phyloP scores from a whole-genome alignment of 2,888 invertebrate genomes.

The Drosophila affinis region DNA sequence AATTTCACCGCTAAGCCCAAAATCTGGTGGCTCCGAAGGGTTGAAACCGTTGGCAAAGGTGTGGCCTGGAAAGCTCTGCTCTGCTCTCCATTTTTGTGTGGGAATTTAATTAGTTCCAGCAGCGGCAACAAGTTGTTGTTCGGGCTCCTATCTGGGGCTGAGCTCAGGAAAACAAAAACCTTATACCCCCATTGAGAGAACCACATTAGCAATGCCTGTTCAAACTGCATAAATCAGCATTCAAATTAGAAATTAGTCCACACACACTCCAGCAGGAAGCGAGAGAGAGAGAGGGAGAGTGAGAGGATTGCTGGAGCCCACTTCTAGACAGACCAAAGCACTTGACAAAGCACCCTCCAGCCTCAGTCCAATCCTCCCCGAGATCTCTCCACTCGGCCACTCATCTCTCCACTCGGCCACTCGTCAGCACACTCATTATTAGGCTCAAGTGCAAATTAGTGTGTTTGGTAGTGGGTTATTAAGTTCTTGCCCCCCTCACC shows the following conservation, averaged over 20 bases:
- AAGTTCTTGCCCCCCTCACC: constrained; percentile 48
- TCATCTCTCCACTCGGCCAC: constrained; percentile 44
- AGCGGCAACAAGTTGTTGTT: constrained; percentile 21
- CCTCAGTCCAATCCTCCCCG: neutral
- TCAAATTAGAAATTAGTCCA: constrained; percentile 78
- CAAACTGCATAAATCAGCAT: constrained; percentile 78
- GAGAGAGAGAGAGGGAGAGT: constrained; percentile 7
- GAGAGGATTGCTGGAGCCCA: constrained; percentile 14
- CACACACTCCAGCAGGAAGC: constrained; percentile 25
- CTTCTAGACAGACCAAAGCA: constrained; percentile 55
- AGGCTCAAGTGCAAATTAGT: constrained; percentile 80
- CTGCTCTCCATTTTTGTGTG: constrained; percentile 19
- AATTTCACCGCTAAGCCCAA: constrained; percentile 69
- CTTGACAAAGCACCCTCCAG: constrained; percentile 48
- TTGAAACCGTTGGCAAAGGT: constrained; percentile 12
- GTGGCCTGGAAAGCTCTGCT: constrained; percentile 12
- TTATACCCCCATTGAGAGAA: constrained; percentile 8
- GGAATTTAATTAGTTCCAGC: constrained; percentile 46
- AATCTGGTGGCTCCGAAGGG: constrained; percentile 53
- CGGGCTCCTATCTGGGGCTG: neutral
- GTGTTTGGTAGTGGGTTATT: constrained; percentile 80
- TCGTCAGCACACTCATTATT: constrained; percentile 80
- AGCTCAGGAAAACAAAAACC: constrained; percentile 34
- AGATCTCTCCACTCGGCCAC: constrained; percentile 16
- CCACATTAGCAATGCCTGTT: constrained; percentile 52